These are phyloP conservation scores for Coregonus clupeaformis DNA, from an alignment of 2,113 vertebrate genomes.

Conservation along the genomic window DNA sequence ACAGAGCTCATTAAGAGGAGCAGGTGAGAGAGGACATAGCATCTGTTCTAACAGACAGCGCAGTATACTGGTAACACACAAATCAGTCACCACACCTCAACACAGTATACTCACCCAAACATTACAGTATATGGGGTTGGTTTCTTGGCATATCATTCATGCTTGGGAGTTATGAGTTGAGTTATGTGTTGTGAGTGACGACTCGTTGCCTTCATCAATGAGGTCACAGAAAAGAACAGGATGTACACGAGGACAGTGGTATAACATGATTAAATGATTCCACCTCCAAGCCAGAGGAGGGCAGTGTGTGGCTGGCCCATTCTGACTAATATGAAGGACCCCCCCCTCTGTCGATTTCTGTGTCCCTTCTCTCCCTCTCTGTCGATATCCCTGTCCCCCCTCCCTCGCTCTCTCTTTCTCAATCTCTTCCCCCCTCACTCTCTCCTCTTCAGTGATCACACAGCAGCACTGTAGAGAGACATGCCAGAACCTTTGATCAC, in stretches of 20 bases:
- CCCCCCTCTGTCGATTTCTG: constrained; percentile 2
- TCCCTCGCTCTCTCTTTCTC: not conserved
- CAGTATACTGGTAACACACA: no score
- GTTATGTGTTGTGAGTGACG: not conserved
- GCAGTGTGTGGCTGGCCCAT: constrained; percentile 40
- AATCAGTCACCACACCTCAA: no score
- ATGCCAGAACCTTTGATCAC: constrained; percentile 67
- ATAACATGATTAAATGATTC: no score
- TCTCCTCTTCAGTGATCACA: constrained; percentile 75
- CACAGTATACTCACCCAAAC: not conserved
- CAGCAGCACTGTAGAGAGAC: constrained; percentile 67
- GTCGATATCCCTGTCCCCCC: no score
- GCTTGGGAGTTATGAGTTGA: not conserved
- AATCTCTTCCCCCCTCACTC: not conserved
- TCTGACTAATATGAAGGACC: not conserved
- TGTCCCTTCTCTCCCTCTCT: not conserved
- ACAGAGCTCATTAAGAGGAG: no score
- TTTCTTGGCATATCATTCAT: not conserved
- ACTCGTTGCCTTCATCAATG: not conserved
- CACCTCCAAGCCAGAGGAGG: constrained; percentile 60
- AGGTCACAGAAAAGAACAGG: not conserved
- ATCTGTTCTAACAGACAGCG: no score
- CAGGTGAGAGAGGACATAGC: no score
- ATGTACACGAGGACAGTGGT: not conserved
- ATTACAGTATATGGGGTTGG: not conserved